Base-by-base conservation (phyloP, 2,113 vertebrate species). In the Pongo pygmaeus region DNA sequence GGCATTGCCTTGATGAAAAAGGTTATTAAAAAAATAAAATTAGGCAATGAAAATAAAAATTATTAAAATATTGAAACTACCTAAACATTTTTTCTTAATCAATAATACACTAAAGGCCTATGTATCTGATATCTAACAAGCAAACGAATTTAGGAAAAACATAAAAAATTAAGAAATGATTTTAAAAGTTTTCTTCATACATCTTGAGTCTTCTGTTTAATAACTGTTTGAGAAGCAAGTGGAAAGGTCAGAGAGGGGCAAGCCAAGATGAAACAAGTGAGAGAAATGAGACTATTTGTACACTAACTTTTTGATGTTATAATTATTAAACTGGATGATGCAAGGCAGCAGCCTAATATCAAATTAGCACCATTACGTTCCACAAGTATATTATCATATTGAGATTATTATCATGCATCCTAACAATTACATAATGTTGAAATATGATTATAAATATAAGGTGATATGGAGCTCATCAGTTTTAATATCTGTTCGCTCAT, bases 381-480 rank as follows among this genome's bases (percentile, higher is more conserved):
- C 38, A 67, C 64, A 55, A 93, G 10, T 48, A 48, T 75, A 75
- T 80, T 85, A 89, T 75, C 25, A 94, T 77, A 93, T 84, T 48
- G 43, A 84, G 16, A 79, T 93, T 70, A 88, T 84, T 88, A 55
- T 50, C 64, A 64, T 75, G 13, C 40, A 92, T 86, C 12, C 35
- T 90, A 84, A 75, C 35, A 38, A 77, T 86, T 89, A 94, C 92
- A 93, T 79, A 32, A 2, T 75, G 12, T 87, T 84, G 27, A 94
- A 91, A 93, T 77, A 72, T 84, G 67, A 83, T 96, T 93, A 48
- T 35, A 93, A 84, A 96, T 78, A 57, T 79, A 83, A 90, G 35
- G 16, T 92, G 22, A 95, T 32, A 83, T 23, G 30, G 3, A 69
- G 40, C 7, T 91, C 79, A 94, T 80, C 69, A 86, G 16, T 88